Percentiles rank a stretch among this genome's conserved stretches.
Evolutionary conservation across 2,797 vertebrate species (phyloP).

Genomic region (Sitta carolinensis): DNA sequence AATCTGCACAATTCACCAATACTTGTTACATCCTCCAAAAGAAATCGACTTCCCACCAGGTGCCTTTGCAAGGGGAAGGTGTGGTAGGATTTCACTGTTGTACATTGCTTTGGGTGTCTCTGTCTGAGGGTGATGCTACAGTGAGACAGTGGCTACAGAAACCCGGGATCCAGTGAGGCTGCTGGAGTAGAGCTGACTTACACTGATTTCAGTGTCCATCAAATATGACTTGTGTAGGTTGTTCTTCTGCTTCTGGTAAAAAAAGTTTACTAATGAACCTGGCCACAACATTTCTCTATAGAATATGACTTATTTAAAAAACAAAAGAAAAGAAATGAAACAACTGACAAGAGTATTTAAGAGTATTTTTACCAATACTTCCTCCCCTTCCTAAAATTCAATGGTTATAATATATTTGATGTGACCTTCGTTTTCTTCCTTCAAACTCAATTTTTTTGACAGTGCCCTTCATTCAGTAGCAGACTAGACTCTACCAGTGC

Average conservation of each 20-base stretch:
- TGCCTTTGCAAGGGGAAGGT: not conserved
- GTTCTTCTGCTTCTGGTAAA: not conserved
- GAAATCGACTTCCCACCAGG: not conserved
- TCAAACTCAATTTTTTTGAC: not conserved
- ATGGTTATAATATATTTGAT: not conserved
- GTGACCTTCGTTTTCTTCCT: not conserved
- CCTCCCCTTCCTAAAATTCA: not conserved
- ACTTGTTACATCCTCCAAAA: not conserved
- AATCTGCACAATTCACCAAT: not conserved
- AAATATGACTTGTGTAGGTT: not conserved
- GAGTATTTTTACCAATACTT: not conserved
- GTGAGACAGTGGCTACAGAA: not conserved
- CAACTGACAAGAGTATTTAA: not conserved
- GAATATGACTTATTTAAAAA: not conserved
- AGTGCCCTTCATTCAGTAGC: not conserved
- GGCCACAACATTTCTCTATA: not conserved
- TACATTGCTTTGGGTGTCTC: not conserved
- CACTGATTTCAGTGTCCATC: not conserved
- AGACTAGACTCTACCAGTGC: not conserved
- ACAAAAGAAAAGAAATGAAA: not conserved
- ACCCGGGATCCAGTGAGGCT: not conserved
- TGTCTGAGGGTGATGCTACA: not conserved
- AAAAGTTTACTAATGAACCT: not conserved
- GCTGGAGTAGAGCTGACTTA: not conserved
- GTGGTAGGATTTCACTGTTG: not conserved